Base-by-base conservation (phyloP, 2,113 vertebrate species). In the Tetrao urogallus region DNA sequence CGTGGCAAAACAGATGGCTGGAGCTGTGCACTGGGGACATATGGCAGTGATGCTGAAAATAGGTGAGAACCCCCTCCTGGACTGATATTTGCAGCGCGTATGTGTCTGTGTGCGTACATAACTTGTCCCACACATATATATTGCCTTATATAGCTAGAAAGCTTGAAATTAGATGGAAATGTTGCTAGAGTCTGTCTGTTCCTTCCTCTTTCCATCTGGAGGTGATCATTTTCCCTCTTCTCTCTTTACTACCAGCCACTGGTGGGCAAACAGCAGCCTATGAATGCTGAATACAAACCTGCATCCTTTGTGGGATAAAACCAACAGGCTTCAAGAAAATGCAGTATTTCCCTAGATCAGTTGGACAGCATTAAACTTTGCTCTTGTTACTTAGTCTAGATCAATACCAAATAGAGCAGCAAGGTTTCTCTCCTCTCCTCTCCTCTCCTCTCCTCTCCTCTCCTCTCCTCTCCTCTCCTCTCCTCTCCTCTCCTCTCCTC, bases 1-100 rank as follows among this genome's bases (percentile, higher is more conserved):
- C 54, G 3, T 21, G 75, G 75, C 58, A 40, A 40, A 95, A 72
- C 95, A 96, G 94, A 91, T 94, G 92, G 88, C 87, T 54, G 25
- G 69, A 73, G 60, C 75, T 60, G 71, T 36, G 66, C 34, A 2
- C 2, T 32, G 66, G 52, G 47, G 73, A 54, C 47, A 80, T 18
- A 25, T 0, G 0, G 77, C 57, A 75, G 66, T 1, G 65, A 75
- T 30, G 81, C 81, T 79, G 74, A 32, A 78, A 79, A 64, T 34
- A 75, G 69, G 77, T 1, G 0, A 89, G 84, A 81, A 42, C 47
- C 73, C 36, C 47, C 57, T 61, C 25, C 47, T 32, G 73, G 40
- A 17, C 42, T 11, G 25, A 60, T n/a, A 22, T 30, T 43, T 42
- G 63, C 38, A 28, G 38, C 18, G 25, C 18, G 5, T 22, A 50